Conservation (phyloP, 2,797 vertebrate genomes). For the Poecilia gillii region DNA sequence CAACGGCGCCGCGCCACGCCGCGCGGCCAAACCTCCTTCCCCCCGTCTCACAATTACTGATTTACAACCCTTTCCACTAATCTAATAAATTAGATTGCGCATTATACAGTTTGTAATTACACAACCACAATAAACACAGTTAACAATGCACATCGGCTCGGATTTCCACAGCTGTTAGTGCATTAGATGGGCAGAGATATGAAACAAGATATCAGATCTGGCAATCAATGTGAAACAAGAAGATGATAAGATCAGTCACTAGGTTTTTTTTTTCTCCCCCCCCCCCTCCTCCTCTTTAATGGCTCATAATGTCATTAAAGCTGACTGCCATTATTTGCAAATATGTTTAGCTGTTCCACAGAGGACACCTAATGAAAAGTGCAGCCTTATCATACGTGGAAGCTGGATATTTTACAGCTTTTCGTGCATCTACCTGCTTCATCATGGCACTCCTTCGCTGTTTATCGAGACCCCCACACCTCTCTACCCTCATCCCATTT, state of each 20-base stretch:
- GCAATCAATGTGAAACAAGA: slow-evolving; percentile 80
- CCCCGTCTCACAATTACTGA: slow-evolving; percentile 66
- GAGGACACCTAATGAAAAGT: slow-evolving; percentile 80
- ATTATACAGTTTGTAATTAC: slow-evolving; percentile 83
- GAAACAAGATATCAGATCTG: slow-evolving; percentile 80
- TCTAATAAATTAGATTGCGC: slow-evolving; percentile 81
- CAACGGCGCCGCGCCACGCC: slow-evolving; percentile 24
- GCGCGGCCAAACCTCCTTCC: slow-evolving; percentile 21
- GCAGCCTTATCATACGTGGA: slow-evolving; percentile 66
- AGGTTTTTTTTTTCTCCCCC: slow-evolving; percentile 35
- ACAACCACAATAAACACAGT: slow-evolving; percentile 80
- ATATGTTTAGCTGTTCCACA: slow-evolving; percentile 70
- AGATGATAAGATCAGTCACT: slow-evolving; percentile 78
- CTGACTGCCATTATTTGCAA: slow-evolving; percentile 72
- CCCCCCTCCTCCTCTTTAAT: slow-evolving; percentile 62
- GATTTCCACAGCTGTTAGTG: slow-evolving; percentile 76
- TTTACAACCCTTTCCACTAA: slow-evolving; percentile 77
- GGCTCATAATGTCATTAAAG: slow-evolving; percentile 80
- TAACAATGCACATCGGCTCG: slow-evolving; percentile 75
- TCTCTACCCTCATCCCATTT: background rate
- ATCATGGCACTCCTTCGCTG: slow-evolving; percentile 31
- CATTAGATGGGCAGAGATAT: slow-evolving; percentile 71
- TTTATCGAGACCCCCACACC: slow-evolving; percentile 24
- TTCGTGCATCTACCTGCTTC: slow-evolving; percentile 56
- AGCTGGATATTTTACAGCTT: slow-evolving; percentile 63